phyloP scores from a whole-genome alignment of 2,888 invertebrate genomes.

The Drosophila dives region DNA sequence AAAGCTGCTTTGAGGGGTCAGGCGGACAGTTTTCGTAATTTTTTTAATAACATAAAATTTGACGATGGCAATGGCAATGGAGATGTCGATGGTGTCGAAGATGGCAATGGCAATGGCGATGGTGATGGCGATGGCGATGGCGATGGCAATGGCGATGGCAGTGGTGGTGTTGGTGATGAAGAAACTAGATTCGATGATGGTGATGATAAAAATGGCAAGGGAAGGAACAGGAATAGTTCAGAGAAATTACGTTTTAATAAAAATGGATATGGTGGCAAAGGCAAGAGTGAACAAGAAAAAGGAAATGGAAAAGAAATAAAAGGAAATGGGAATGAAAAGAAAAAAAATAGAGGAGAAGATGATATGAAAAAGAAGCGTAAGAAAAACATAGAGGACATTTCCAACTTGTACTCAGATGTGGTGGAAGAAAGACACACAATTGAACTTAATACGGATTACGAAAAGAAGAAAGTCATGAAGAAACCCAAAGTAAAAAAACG shows the following conservation, averaged over 20 bases:
- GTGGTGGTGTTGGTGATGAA: not conserved
- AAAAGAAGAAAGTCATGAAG: slow-evolving; percentile 1
- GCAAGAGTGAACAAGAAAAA: not conserved
- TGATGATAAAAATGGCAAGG: not conserved
- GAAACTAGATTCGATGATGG: not conserved
- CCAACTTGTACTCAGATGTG: slow-evolving; percentile 27
- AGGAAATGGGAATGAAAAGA: not conserved
- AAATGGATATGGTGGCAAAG: not conserved
- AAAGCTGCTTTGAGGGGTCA: not conserved
- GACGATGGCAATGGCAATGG: not conserved
- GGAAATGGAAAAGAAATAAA: not conserved
- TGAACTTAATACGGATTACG: not conserved
- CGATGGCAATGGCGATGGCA: not conserved
- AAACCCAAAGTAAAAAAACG: not conserved
- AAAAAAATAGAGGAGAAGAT: not conserved
- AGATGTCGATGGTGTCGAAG: not conserved
- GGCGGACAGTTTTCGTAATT: not conserved
- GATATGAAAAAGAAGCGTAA: not conserved
- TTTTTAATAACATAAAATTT: not conserved
- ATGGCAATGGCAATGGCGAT: not conserved
- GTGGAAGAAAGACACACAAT: slow-evolving; percentile 21
- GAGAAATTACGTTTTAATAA: not conserved
- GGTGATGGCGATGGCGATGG: not conserved
- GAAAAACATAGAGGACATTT: slow-evolving; percentile 17
- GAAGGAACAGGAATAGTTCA: too few relatives aligned